Conservation (phyloP, 2,797 vertebrate species). For the Zenarchopterus dispar region DNA sequence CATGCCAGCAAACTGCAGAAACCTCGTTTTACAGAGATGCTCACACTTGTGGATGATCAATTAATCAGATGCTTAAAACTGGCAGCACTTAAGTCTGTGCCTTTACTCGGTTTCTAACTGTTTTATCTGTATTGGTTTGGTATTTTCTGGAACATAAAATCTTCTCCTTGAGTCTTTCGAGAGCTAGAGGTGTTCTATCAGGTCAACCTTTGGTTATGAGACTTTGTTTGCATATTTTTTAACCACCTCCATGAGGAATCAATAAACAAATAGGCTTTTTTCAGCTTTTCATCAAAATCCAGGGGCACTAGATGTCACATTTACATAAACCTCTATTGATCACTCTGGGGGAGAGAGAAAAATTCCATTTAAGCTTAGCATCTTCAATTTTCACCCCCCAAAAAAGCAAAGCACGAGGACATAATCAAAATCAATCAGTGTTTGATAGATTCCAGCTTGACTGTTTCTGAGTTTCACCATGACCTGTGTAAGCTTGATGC, state of each 20-base stretch:
- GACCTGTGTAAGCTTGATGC: not conserved
- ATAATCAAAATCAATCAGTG: too few relatives aligned
- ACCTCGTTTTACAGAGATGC: too few relatives aligned
- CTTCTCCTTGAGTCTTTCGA: not conserved
- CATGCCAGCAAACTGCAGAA: too few relatives aligned
- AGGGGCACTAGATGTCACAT: not conserved
- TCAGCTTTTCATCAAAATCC: not conserved
- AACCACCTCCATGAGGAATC: not conserved
- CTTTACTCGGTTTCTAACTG: too few relatives aligned
- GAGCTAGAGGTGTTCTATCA: not conserved
- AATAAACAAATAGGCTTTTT: slow-evolving; percentile 2
- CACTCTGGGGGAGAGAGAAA: not conserved
- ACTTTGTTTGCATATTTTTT: not conserved
- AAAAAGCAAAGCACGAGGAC: too few relatives aligned
- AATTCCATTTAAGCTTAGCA: not conserved
- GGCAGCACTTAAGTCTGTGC: too few relatives aligned
- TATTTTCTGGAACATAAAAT: too few relatives aligned
- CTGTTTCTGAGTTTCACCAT: not conserved
- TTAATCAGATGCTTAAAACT: too few relatives aligned
- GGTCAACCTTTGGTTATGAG: slow-evolving; percentile 6
- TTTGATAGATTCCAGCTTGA: not conserved
- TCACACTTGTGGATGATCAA: too few relatives aligned
- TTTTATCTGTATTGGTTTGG: too few relatives aligned
- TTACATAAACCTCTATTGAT: not conserved
- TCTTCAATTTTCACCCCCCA: too few relatives aligned